Conservation (phyloP, 2,113 vertebrate genomes). For the Pseudorhombus dupliciocellatus region DNA sequence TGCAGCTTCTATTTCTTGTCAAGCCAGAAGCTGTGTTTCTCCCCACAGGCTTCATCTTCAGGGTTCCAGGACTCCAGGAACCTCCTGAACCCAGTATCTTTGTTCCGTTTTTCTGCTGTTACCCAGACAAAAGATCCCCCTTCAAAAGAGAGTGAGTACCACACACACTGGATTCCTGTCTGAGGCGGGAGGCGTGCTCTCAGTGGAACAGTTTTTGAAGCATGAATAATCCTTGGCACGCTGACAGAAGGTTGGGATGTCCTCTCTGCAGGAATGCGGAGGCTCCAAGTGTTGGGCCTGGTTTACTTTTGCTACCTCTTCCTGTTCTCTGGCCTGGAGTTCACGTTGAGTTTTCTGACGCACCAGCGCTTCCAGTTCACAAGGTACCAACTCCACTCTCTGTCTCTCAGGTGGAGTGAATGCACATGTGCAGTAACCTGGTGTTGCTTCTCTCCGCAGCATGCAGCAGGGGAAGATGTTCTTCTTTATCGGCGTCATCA, state of each 20-base stretch:
- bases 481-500: slow-evolving; percentile 95
- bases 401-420: not conserved
- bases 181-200: not conserved
- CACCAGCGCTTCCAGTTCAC: slow-evolving; percentile 96
- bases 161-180: not conserved
- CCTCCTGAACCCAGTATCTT: slow-evolving; percentile 88
- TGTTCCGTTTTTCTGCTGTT: slow-evolving; percentile 91
- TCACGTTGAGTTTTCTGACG: slow-evolving; percentile 91
- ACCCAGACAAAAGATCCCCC: slow-evolving; percentile 80
- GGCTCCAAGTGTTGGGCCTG: slow-evolving; percentile 86
- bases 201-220: not conserved
- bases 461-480: slow-evolving; percentile 99
- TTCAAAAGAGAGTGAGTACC: slow-evolving; percentile 77
- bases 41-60: slow-evolving; percentile 76
- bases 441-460: slow-evolving; percentile 71
- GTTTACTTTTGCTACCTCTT: slow-evolving; percentile 95
- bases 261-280: slow-evolving; percentile 80
- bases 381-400: slow-evolving; percentile 80
- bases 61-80: slow-evolving; percentile 80
- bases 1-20: not conserved
- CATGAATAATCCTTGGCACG: not conserved
- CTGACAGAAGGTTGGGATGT: slow-evolving; percentile 3
- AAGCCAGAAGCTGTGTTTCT: not conserved
- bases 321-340: slow-evolving; percentile 96
- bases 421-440: not conserved